A percentile compares a stretch with the other conserved stretches of the same genome.
Conservation (phyloP, 2,888 invertebrate species). For the Crematogaster levior region DNA sequence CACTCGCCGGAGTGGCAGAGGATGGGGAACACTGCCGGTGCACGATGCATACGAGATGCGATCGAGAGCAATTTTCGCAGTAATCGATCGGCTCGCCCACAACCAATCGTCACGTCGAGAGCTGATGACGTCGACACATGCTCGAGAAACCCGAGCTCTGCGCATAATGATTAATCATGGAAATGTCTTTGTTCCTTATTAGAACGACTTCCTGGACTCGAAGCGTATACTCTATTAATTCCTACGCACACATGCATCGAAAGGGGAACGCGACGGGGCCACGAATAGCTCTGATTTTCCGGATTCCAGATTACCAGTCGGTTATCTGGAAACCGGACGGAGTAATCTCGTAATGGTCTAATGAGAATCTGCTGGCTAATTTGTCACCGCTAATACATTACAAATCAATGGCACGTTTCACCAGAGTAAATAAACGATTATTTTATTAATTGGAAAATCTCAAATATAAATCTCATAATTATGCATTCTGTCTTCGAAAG, state of each 20-base stretch:
- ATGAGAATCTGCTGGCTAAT: background rate
- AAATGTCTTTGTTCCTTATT: constrained; percentile 75
- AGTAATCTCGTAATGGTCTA: background rate
- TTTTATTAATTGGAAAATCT: background rate
- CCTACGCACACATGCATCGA: constrained; percentile 20
- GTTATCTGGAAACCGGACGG: constrained; percentile 4
- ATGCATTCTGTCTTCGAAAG: background rate
- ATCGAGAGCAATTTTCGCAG: constrained; percentile 52
- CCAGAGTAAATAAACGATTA: background rate
- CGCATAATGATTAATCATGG: constrained; percentile 71
- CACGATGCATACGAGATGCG: constrained; percentile 20
- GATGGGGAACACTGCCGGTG: background rate
- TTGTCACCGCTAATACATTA: background rate
- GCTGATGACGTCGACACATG: constrained; percentile 25
- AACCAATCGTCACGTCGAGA: background rate
- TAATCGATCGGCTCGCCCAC: constrained; percentile 67
- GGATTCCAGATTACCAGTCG: constrained; percentile 10
- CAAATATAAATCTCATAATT: constrained; percentile 1
- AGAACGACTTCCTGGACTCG: constrained; percentile 67
- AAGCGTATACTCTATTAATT: constrained; percentile 38
- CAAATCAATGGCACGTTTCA: background rate
- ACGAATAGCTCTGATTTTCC: constrained; percentile 5
- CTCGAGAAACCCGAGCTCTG: constrained; percentile 56
- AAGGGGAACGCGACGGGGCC: constrained; percentile 6
- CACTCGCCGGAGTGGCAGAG: background rate